phyloP scores from a whole-genome alignment of 2,888 invertebrate genomes.

The Temnothorax unifasciatus region DNA sequence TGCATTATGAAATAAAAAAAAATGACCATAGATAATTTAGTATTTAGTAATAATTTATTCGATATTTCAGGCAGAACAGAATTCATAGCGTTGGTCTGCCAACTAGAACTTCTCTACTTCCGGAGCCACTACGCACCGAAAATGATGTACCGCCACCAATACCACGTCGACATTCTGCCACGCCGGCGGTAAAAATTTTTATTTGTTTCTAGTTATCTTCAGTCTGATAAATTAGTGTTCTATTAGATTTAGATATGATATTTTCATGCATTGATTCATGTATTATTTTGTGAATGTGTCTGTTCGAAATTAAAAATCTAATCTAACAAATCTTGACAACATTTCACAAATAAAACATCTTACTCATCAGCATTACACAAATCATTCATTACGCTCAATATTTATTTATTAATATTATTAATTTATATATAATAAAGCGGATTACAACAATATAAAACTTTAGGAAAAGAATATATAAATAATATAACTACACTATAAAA shows the following conservation, averaged over 20 bases:
- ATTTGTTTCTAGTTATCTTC: conserved; percentile 20
- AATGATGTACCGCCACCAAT: conserved; percentile 80
- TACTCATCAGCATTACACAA: not conserved
- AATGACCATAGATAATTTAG: not conserved
- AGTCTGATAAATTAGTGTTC: not conserved
- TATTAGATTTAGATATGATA: not conserved
- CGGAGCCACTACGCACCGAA: conserved; percentile 78
- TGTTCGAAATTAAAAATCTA: not conserved
- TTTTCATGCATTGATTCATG: not conserved
- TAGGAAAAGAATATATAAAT: not conserved
- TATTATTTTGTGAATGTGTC: not conserved
- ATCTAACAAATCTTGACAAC: not conserved
- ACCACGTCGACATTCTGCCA: conserved; percentile 84
- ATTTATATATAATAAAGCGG: not conserved
- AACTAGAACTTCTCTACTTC: conserved; percentile 79
- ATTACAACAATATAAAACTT: not conserved
- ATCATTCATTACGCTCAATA: not conserved
- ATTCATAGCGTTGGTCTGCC: conserved; percentile 84
- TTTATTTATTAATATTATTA: not conserved
- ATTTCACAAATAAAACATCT: not conserved
- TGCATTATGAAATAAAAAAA: not conserved
- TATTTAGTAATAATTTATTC: conserved; percentile 15
- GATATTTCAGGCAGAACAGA: conserved; percentile 80
- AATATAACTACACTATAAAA: not conserved
- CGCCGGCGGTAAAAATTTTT: conserved; percentile 79